Percentiles rank a stretch among this genome's conserved stretches.
Conservation (phyloP, 2,797 vertebrate species). For the Adrianichthys oophorus region DNA sequence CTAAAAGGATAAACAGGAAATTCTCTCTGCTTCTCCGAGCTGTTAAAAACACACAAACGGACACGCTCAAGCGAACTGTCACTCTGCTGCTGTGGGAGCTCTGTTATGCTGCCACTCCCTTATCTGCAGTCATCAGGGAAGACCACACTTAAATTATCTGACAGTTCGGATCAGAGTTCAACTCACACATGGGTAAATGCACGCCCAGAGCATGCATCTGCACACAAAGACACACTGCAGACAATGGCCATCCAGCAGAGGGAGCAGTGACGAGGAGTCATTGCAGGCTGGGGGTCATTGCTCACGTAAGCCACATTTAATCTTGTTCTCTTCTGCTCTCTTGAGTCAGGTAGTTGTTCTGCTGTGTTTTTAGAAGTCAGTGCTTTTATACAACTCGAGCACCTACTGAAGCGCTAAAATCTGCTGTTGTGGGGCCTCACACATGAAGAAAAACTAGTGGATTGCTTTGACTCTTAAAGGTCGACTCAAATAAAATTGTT, state of each 20-base stretch:
- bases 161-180: conserved; percentile 42
- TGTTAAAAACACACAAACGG: neutral
- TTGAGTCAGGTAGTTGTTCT: conserved; percentile 29
- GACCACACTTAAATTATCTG: conserved; percentile 57
- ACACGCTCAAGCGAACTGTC: conserved; percentile 8
- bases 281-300: conserved; percentile 58
- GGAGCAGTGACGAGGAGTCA: conserved; percentile 53
- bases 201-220: conserved; percentile 17
- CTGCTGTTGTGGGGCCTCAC: conserved; percentile 4
- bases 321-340: conserved; percentile 41
- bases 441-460: conserved; percentile 9
- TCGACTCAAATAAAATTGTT: no score
- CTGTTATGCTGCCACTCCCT: conserved; percentile 45
- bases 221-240: conserved; percentile 10
- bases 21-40: neutral
- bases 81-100: conserved; percentile 22
- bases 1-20: neutral
- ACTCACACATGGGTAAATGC: conserved; percentile 20
- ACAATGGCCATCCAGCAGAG: conserved; percentile 55
- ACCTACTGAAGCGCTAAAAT: conserved; percentile 20
- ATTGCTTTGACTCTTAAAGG: conserved; percentile 35
- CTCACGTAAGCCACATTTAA: conserved; percentile 61
- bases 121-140: conserved; percentile 50
- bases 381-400: conserved; percentile 39
- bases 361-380: conserved; percentile 26